Conservation (phyloP, 2,797 vertebrate species). For the Xenentodon cancila region DNA sequence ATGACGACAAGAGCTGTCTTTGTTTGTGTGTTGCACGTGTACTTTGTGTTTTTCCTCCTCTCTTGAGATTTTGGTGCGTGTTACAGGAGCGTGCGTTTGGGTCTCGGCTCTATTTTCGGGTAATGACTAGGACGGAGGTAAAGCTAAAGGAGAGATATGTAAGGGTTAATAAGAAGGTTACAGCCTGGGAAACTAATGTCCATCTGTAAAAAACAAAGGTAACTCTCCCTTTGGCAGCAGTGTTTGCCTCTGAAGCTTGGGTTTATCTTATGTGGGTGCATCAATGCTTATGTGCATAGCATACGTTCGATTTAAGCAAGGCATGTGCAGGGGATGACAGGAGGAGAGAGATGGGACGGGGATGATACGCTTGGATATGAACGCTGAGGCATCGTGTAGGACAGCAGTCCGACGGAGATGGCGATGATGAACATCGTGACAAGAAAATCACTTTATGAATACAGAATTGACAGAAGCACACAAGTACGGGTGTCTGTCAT, state of each 20-base stretch:
- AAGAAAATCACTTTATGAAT: slow-evolving; percentile 20
- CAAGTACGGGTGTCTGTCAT: slow-evolving; percentile 10
- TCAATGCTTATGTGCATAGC: slow-evolving; percentile 5
- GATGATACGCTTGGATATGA: slow-evolving; percentile 33
- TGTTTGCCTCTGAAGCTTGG: slow-evolving; percentile 18
- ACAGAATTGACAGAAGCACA: slow-evolving; percentile 20
- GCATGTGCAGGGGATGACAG: slow-evolving; percentile 16
- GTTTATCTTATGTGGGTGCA: slow-evolving; percentile 23
- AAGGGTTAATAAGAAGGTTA: slow-evolving; percentile 32
- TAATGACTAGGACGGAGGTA: too few relatives aligned
- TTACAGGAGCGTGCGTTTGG: slow-evolving; percentile 1
- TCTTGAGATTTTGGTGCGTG: slow-evolving; percentile 22
- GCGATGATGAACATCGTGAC: not conserved
- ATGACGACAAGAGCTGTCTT: slow-evolving; percentile 35
- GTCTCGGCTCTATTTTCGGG: too few relatives aligned
- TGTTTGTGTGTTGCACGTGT: slow-evolving; percentile 22
- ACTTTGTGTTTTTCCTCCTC: slow-evolving; percentile 18
- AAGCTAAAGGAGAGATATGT: not conserved
- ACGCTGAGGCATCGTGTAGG: slow-evolving; percentile 27
- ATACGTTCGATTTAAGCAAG: slow-evolving; percentile 21
- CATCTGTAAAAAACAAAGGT: not conserved
- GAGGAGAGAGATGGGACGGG: slow-evolving; percentile 12
- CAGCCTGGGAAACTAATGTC: slow-evolving; percentile 8
- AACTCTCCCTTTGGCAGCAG: slow-evolving; percentile 27
- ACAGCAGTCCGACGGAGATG: slow-evolving; percentile 39